These are phyloP conservation scores for Pachyuromys duprasi DNA, from an alignment of 2,797 vertebrate genomes.

Conservation along the genomic window DNA sequence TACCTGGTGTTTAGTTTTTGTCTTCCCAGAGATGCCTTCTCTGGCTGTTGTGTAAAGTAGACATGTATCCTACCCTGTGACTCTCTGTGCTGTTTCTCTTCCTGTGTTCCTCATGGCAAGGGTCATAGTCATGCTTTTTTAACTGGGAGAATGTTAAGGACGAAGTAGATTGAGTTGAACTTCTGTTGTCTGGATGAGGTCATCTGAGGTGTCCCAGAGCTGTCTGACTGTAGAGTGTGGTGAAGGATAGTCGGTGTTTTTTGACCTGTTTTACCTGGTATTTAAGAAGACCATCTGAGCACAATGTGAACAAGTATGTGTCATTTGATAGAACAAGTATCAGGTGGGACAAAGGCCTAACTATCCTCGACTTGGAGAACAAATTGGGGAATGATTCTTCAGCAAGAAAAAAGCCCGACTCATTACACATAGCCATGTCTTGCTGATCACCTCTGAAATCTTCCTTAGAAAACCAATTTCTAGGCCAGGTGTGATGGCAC, in stretches of 20 bases:
- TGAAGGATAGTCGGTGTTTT: not conserved
- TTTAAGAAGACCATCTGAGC: not conserved
- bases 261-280: not conserved
- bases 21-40: not conserved
- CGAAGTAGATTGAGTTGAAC: not conserved
- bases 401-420: not conserved
- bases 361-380: not conserved
- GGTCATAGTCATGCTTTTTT: not conserved
- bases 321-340: not conserved
- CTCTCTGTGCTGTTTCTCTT: not conserved
- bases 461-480: constrained; percentile 5
- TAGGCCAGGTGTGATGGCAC: too few species aligned
- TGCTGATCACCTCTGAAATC: not conserved
- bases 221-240: not conserved
- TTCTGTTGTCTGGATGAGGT: not conserved
- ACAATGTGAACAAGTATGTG: not conserved
- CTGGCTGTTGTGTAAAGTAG: not conserved
- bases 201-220: not conserved
- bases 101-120: not conserved
- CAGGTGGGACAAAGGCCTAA: not conserved
- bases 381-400: not conserved
- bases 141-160: not conserved
- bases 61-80: not conserved
- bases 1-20: not conserved
- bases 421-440: not conserved